Conservation (phyloP, 1,140 invertebrate species). For the Drosophila pachea region DNA sequence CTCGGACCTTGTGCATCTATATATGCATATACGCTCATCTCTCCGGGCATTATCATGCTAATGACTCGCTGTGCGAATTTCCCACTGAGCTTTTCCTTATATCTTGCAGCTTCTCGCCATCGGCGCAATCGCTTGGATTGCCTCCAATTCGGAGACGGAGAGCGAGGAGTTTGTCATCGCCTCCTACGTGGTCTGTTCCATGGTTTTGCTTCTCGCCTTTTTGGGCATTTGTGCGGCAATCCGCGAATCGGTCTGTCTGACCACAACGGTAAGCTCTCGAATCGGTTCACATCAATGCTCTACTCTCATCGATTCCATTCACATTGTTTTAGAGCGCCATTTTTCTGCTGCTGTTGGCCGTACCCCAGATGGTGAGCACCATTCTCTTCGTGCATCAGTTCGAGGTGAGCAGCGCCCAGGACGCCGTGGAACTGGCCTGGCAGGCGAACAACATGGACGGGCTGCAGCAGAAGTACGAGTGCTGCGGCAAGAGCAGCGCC, state of each 20-base stretch:
- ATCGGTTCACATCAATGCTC: background rate
- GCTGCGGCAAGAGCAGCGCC: constrained; percentile 66
- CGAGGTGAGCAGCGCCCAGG: constrained; percentile 51
- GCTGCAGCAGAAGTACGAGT: constrained; percentile 62
- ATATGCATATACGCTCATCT: constrained; percentile 8
- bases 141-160: constrained; percentile 60
- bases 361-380: constrained; percentile 58
- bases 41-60: constrained; percentile 40
- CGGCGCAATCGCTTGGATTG: constrained; percentile 65
- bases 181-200: constrained; percentile 47
- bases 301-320: constrained; percentile 1
- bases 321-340: constrained; percentile 51
- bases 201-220: constrained; percentile 63
- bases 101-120: constrained; percentile 57
- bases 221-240: constrained; percentile 65
- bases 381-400: constrained; percentile 50
- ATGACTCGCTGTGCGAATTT: constrained; percentile 49
- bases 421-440: constrained; percentile 64
- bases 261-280: constrained; percentile 51
- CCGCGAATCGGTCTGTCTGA: constrained; percentile 62
- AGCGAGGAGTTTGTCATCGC: constrained; percentile 57
- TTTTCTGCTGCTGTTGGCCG: constrained; percentile 63
- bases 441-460: constrained; percentile 69
- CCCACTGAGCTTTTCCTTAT: constrained; percentile 19
- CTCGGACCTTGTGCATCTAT: constrained; percentile 10